Base-by-base conservation (phyloP, 2,797 vertebrate species). In the Notoglanidium macrostoma region DNA sequence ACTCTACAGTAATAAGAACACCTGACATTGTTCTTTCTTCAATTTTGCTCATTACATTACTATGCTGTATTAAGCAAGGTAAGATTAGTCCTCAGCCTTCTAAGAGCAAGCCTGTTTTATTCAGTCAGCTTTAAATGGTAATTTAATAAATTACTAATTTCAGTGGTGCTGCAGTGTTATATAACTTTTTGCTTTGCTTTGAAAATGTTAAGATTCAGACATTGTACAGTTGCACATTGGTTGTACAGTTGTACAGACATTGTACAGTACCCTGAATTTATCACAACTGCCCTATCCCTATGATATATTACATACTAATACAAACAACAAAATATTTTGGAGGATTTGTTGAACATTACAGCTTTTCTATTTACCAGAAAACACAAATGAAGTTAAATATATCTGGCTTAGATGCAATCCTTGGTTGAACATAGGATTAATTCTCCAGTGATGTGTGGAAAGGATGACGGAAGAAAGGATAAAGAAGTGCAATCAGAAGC, bases 131-230 rank as follows among this genome's bases (percentile, higher is more conserved):
- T 67, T 32, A 67, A 81, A 83, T 51, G 8, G 17, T 82, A 15
- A 32, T 68, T 51, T 21, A 46, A 32, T 54, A 54, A 21, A 68
- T 54, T 11, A 23, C 8, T 32, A 32, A 67, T 6, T 29, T 23
- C 35, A 81, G 2, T 68, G 11, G n/a, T 14, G 32, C 15, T 83
- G 46, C n/a, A 54, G 46, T 12, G 46, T 68, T 83, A 51, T 12
- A 54, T 23, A 51, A 83, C 44, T 11, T 83, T 65, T 82, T 44
- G 21, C 23, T 79, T 59, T 77, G n/a, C 49, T 55, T 77, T 19
- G 10, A 78, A 78, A 32, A 35, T 26, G 5, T 12, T 44, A n/a
- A 40, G 21, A 61, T 79, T 19, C 12, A 15, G 10, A 8, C 10
- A 79, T 79, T 79, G 6, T 59, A 44, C 51, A 40, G 1, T 35